Conservation (phyloP, 2,113 vertebrate genomes). For the Cynocephalus volans region DNA sequence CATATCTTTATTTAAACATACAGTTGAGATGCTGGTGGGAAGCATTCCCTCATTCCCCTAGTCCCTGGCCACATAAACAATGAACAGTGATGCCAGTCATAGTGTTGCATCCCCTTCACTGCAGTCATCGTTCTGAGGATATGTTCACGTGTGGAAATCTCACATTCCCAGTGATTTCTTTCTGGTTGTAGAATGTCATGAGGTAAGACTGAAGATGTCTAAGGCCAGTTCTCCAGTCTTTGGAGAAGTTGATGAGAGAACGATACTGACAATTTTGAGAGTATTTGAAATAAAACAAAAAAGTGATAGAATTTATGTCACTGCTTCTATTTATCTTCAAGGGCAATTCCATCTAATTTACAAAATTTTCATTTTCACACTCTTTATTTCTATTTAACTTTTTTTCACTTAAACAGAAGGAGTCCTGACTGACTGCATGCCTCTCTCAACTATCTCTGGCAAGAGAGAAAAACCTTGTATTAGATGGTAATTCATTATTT, state of each 20-base stretch:
- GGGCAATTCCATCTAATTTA: background rate
- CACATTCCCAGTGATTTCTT: background rate
- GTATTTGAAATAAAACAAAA: background rate
- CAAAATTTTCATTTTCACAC: background rate
- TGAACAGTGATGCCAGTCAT: background rate
- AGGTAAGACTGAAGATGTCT: background rate
- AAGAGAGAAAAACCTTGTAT: background rate
- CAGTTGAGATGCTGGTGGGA: background rate
- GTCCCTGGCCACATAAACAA: background rate
- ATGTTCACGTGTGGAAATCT: background rate
- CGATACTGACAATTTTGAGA: background rate
- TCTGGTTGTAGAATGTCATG: background rate
- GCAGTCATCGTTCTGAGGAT: background rate
- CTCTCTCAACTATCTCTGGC: background rate
- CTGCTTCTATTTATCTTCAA: background rate
- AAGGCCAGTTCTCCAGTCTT: background rate
- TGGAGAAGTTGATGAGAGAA: background rate
- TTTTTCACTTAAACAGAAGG: background rate
- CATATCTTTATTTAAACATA: background rate
- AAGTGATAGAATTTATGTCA: background rate
- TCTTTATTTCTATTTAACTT: background rate
- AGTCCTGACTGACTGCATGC: background rate
- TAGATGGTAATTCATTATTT: background rate
- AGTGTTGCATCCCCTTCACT: too few species aligned
- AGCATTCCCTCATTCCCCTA: background rate